Evolutionary conservation across 2,888 invertebrate genomes (phyloP), one percentile per base, ranked within the genome.

Genomic region (Nomada ruficornis): DNA sequence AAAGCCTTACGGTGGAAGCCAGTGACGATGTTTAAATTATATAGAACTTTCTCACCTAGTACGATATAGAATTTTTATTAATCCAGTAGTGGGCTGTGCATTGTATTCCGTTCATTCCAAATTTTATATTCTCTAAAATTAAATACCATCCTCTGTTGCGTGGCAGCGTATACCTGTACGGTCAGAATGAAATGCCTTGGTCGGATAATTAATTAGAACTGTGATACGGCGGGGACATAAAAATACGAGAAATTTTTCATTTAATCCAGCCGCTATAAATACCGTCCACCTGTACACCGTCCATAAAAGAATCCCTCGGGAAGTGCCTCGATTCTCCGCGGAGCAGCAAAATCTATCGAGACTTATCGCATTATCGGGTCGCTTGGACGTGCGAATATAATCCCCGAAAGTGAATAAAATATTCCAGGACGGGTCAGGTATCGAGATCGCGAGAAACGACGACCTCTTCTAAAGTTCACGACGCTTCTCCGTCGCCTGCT

Each of bases 11-110:
- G 36, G 29, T 29, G 29, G 0, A 29, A 29, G 29, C 5, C 0
- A 5, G 29, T 29, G 20, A 52, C 77, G 64, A 74, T 64, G 74
- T 67, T 74, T 60, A 59, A 67, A 75, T 75, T 60, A n/a, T 74
- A 60, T 74, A 59, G 54, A 44, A 60, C 44, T 60, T 23, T 60
- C 52, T 60, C 67, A 54, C 20, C 29, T 15, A 10, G 42, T 10
- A 20, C 23, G 52, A 7, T 36, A 36, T 36, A 36, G 7, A 36
- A 7, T 7, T 9, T 36, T 36, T 36, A 36, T 36, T 7, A 36
- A 36, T 36, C 36, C 7, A 36, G 36, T 36, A 36, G 36, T 36
- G 36, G 36, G 36, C 36, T 26, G 26, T 2, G 26, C 26, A 26
- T 26, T 26, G 26, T 26, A 26, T 26, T 2, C 26, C 26, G 26